Evolutionary conservation across 64 coral and sea anemone species (phyloP), one percentile per base, ranked within the genome.

Genomic region (Montipora efflorescens): DNA sequence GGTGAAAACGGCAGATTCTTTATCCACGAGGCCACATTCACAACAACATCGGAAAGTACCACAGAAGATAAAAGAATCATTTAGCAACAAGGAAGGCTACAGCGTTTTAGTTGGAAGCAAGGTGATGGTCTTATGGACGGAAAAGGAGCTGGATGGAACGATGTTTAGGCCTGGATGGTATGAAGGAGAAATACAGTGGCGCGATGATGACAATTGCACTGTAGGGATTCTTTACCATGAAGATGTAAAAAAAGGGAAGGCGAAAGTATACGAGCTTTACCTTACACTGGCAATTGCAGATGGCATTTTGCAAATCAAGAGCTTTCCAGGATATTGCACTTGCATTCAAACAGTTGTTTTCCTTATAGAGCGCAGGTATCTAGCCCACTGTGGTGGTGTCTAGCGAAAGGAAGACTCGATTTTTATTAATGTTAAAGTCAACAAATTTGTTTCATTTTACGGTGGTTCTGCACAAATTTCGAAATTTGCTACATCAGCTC

Each of bases 201-300:
- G 52, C 48, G 58, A 87, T 84, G 69, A 92, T 28, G 91, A 84
- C 25, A 59, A 92, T 9, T 47, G 84, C n/a, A 75, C 21, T 23
- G 22, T 85, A 87, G 21, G 81, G 4, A 67, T 93, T 22, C 64
- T 92, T 48, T 92, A 92, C 82, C 69, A 71, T 53, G 90, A 92
- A 59, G 90, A 76, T 47, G 74, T 14, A 45, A 76, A 36, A 36
- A 36, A 36, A 36, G 36, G 36, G 36, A 36, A 36, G 36, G 36
- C 36, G 36, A 36, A 36, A 36, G 36, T 36, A 36, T 36, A 36
- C 36, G 36, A 36, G 36, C 36, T 36, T 36, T 36, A 2, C 36
- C 36, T 36, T 36, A 2, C 36, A 36, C 36, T 36, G 36, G 36
- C 36, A 36, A 36, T 36, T 36, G 0, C 36, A 36, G 36, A 36